Conservation (phyloP, 2,113 vertebrate species). For the Dipodomys merriami region DNA sequence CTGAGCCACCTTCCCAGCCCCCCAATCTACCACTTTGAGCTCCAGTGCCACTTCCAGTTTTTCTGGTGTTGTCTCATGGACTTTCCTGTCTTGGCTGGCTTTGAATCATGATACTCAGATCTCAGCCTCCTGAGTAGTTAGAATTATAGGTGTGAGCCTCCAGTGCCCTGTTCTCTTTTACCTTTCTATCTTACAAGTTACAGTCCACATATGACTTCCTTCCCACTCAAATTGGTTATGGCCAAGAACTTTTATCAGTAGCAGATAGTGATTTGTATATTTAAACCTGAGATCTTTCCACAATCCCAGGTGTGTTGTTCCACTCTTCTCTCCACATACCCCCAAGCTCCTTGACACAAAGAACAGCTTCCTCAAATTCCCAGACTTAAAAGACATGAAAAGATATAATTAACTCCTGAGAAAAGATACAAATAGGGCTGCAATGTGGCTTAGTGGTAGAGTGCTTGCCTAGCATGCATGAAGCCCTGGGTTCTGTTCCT, state of each 20-base stretch:
- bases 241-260: slow-evolving; percentile 24
- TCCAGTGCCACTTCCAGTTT: no score
- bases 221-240: slow-evolving; percentile 39
- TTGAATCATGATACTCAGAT: no score
- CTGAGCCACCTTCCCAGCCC: no score
- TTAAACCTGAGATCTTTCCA: slow-evolving; percentile 42
- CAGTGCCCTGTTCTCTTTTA: neutral
- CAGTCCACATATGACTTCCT: slow-evolving; percentile 13
- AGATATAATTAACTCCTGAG: neutral
- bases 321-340: neutral
- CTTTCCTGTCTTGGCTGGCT: no score
- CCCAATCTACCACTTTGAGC: no score
- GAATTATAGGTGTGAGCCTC: no score
- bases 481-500: no score
- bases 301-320: slow-evolving; percentile 7
- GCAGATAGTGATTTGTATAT: slow-evolving; percentile 4
- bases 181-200: slow-evolving; percentile 11
- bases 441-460: no score
- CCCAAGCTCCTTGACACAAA: neutral
- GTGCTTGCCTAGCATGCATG: no score
- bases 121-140: no score
- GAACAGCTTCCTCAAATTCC: neutral
- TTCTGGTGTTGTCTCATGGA: no score
- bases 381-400: neutral
- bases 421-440: neutral